These are phyloP conservation scores for Sebastes alutus DNA, from an alignment of 2,797 vertebrate genomes.

Conservation along the genomic window DNA sequence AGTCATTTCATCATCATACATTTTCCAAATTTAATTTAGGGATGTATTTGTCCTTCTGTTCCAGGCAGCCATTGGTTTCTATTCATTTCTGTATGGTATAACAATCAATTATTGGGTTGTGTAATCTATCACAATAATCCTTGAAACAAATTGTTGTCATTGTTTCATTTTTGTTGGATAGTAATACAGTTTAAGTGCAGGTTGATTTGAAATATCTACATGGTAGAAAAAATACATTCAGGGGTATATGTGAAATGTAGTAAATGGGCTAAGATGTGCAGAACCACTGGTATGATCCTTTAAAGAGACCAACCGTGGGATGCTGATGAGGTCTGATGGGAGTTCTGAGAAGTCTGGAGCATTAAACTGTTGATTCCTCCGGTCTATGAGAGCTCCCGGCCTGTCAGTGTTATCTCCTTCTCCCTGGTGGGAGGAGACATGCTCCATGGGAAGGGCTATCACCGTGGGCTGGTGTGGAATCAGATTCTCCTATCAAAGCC, in stretches of 20 bases:
- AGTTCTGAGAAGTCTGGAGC: slow-evolving; percentile 64
- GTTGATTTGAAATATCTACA: too few relatives aligned
- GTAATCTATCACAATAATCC: background rate
- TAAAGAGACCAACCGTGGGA: background rate
- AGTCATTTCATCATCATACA: background rate
- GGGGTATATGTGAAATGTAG: background rate
- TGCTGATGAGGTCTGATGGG: slow-evolving; percentile 53
- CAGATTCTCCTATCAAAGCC: slow-evolving; percentile 64
- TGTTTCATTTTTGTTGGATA: too few relatives aligned
- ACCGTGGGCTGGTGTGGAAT: slow-evolving; percentile 57
- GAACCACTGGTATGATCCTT: slow-evolving; percentile 4
- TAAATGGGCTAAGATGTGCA: background rate
- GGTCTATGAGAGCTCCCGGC: slow-evolving; percentile 30
- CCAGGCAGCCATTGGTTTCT: background rate
- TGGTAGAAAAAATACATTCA: background rate
- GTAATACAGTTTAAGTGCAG: too few relatives aligned
- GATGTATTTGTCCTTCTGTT: background rate
- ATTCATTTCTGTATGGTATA: background rate
- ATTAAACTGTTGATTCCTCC: slow-evolving; percentile 69
- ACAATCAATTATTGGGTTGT: background rate
- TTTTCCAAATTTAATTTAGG: background rate
- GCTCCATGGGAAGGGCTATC: slow-evolving; percentile 63
- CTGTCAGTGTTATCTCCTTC: slow-evolving; percentile 61
- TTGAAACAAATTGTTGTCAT: too few relatives aligned
- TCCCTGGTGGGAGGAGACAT: slow-evolving; percentile 62